Conservation (phyloP, 1,140 invertebrate genomes). For the Zaprionus tsacasi region DNA sequence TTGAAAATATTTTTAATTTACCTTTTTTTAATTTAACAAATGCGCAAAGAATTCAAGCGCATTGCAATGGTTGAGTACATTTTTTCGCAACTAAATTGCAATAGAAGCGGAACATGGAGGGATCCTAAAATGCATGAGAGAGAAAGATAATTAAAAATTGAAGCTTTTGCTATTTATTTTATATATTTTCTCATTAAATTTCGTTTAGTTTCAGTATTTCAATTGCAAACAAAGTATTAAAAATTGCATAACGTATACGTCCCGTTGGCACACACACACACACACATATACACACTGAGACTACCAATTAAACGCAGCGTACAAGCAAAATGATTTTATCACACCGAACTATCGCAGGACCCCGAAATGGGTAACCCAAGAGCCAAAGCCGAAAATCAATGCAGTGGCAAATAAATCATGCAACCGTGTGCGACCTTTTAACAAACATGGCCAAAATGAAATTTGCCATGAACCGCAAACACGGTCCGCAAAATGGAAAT, state of each 20-base stretch:
- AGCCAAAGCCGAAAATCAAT: conserved; percentile 65
- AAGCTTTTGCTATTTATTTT: background rate
- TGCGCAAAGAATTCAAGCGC: background rate
- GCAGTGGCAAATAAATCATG: conserved; percentile 73
- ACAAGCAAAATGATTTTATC: conserved; percentile 58
- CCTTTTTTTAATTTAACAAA: conserved; percentile 1
- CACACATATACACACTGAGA: conserved; percentile 2
- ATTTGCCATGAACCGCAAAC: conserved; percentile 60
- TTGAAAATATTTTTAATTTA: conserved; percentile 62
- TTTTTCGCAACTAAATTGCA: no score
- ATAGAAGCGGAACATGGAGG: no score
- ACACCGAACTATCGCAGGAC: conserved; percentile 26
- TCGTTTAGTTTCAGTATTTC: background rate
- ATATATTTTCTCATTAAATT: background rate
- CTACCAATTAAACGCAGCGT: conserved; percentile 54
- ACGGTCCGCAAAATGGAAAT: conserved; percentile 46
- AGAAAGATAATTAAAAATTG: background rate
- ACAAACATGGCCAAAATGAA: conserved; percentile 62
- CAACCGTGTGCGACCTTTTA: conserved; percentile 60
- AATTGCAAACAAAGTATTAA: conserved; percentile 33
- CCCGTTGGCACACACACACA: conserved; percentile 32
- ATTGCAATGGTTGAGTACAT: background rate
- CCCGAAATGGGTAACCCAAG: conserved; percentile 25
- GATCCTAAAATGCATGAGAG: background rate
- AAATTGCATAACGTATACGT: conserved; percentile 75